Conservation (phyloP, 2,797 vertebrate genomes). For the Myripristis murdjan region DNA sequence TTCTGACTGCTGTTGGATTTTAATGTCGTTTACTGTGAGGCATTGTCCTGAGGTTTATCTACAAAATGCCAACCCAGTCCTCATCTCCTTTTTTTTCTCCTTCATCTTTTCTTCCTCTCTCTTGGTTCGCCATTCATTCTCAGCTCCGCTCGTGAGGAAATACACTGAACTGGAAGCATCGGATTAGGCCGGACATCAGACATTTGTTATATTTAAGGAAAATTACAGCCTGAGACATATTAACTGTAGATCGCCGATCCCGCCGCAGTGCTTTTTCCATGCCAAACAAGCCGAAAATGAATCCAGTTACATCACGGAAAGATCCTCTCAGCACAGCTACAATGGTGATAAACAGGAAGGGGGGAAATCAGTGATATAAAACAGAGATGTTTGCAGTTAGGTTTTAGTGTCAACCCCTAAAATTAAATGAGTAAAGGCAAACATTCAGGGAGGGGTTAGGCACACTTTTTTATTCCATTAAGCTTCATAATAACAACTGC, state of each 20-base stretch:
- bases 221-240: no score
- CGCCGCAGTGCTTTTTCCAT: no score
- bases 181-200: slow-evolving; percentile 39
- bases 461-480: no score
- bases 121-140: slow-evolving; percentile 12
- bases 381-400: no score
- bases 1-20: slow-evolving; percentile 83
- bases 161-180: neutral
- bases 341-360: no score
- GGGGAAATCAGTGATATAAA: no score
- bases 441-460: neutral
- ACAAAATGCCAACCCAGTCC: slow-evolving; percentile 76
- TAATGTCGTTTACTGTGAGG: slow-evolving; percentile 81
- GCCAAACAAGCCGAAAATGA: no score
- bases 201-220: slow-evolving; percentile 23
- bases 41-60: slow-evolving; percentile 80
- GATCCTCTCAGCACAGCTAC: no score
- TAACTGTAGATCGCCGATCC: no score
- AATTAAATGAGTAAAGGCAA: no score
- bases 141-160: slow-evolving; percentile 3
- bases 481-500: neutral
- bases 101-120: slow-evolving; percentile 50
- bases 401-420: no score
- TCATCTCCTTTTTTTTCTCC: slow-evolving; percentile 58
- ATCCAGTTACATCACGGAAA: no score